Base-by-base conservation (phyloP, 2,797 vertebrate species). In the Rhodeus uyekii region DNA sequence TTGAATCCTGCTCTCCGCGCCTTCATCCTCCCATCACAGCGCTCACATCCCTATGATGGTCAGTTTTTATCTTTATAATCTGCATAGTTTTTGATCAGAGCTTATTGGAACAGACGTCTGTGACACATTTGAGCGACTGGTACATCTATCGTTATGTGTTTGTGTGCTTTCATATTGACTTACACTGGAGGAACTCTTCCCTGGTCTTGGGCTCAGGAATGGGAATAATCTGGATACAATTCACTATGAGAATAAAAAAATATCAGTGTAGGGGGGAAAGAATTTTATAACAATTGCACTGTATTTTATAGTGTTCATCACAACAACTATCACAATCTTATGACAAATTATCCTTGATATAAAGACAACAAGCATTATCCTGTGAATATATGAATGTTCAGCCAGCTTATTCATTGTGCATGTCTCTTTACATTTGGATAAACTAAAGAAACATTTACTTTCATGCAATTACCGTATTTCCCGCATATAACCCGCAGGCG, bases 131-230 rank as follows among this genome's bases (percentile, higher is more conserved):
- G 14, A 46, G 44, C 1, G 24, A 27, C 29, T 29, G 19, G 16
- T 12, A 39, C 42, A 24, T 44, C 58, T 24, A 10, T 27, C 46
- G 44, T 29, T 74, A 16, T 42, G 64, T 24, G 27, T 77, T 39
- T 14, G 36, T 38, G 7, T 5, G 44, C 13, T 16, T n/a, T 77
- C 24, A 71, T 34, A 19, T 24, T 1, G 55, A 78, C 85, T 86
- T 44, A 86, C 85, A 86, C 44, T 81, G 72, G 10, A 86, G 73
- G 67, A 86, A 86, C 67, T 78, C 82, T 78, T 81, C 67, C 22
- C 85, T 86, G 74, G 74, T 86, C 69, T 63, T 36, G 80, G 78
- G 73, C 42, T 86, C 78, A 73, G 78, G 48, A 12, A 42, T 29
- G 6, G 34, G 14, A 39, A 83, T n/a, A 4, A 81, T 61, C 73